Conservation (phyloP, 64 coral and sea anemone species). For the Pachyseris speciosa region DNA sequence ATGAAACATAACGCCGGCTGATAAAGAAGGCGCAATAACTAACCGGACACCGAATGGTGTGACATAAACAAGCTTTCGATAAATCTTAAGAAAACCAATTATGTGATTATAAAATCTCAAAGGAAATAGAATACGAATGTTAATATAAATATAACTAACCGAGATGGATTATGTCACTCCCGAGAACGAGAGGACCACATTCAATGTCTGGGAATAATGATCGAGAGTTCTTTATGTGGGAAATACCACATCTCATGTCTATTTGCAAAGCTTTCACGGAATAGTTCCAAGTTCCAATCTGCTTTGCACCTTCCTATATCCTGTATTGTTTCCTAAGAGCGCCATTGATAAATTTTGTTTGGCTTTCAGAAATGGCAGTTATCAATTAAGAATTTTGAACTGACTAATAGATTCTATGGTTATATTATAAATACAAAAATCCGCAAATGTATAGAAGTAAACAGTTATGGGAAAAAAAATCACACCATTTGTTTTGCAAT, state of each 20-base stretch:
- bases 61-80: not conserved
- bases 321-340: too few species aligned
- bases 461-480: too few species aligned
- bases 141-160: conserved; percentile 9
- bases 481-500: too few species aligned
- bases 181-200: conserved; percentile 27
- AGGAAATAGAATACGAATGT: not conserved
- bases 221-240: not conserved
- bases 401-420: too few species aligned
- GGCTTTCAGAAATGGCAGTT: too few species aligned
- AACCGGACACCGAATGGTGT: not conserved
- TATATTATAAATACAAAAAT: too few species aligned
- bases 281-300: too few species aligned
- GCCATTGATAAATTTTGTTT: too few species aligned
- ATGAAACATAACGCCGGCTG: not conserved
- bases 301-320: too few species aligned
- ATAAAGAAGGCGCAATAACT: conserved; percentile 7
- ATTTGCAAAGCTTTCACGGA: conserved; percentile 8
- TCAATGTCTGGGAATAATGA: conserved; percentile 32
- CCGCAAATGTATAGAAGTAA: too few species aligned
- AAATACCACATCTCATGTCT: conserved; percentile 9
- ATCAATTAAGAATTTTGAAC: too few species aligned
- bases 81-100: conserved; percentile 29
- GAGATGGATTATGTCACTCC: conserved; percentile 14
- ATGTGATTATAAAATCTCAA: conserved; percentile 17